phyloP scores from a whole-genome alignment of 2,113 vertebrate species.

The Catagonus wagneri region DNA sequence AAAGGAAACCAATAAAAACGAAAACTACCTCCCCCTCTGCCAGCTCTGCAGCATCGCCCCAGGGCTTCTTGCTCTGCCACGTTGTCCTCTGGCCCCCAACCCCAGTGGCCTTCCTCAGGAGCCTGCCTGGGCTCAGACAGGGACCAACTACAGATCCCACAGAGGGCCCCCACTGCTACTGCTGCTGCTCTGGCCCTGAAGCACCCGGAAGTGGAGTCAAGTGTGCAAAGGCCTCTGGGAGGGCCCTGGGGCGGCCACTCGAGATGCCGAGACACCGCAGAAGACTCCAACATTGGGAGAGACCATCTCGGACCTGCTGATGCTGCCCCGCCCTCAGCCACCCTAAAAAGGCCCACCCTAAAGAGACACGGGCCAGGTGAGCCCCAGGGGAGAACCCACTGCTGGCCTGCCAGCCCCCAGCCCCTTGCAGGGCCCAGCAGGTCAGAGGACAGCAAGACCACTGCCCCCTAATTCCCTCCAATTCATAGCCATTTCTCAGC shows the following conservation, averaged over 20 bases:
- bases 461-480: neutral
- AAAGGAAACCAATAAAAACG: slow-evolving; percentile 68
- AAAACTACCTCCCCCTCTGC: neutral
- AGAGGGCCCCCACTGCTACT: neutral
- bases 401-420: neutral
- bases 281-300: neutral
- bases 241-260: neutral
- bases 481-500: neutral
- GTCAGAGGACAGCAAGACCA: neutral
- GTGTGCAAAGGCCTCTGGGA: neutral
- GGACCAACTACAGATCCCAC: neutral
- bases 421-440: neutral
- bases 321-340: neutral
- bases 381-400: neutral
- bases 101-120: neutral
- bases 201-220: slow-evolving; percentile 20
- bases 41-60: neutral
- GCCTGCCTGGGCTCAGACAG: neutral
- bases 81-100: neutral
- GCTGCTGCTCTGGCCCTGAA: neutral
- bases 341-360: neutral
- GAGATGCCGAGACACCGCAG: neutral
- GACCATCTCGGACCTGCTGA: neutral
- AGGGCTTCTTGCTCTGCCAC: neutral
- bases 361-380: neutral